A percentile compares a stretch with the other conserved stretches of the same genome.
Evolutionary conservation across 2,888 invertebrate genomes (phyloP).

Genomic region (Macropis europaea): DNA sequence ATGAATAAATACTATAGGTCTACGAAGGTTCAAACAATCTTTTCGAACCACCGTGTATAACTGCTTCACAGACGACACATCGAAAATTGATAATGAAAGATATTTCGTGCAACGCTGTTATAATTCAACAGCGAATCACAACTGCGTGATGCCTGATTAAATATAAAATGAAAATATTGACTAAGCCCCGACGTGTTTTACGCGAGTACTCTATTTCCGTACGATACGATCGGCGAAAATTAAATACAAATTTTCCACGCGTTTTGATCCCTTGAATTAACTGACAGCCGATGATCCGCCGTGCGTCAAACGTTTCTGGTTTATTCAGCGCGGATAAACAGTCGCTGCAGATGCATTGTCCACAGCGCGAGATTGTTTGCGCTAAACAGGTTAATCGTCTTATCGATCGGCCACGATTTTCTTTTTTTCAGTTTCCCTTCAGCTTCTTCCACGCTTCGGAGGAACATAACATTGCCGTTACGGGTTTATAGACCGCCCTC

Average conservation of each 20-base stretch:
- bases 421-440: neutral
- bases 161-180: neutral
- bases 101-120: neutral
- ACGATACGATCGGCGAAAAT: neutral
- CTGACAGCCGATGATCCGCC: neutral
- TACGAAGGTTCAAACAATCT: too few relatives aligned
- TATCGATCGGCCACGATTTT: slow-evolving; percentile 28
- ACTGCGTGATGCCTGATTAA: too few relatives aligned
- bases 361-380: slow-evolving; percentile 37
- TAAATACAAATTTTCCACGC: neutral
- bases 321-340: neutral
- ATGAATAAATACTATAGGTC: too few relatives aligned
- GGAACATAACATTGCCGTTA: too few relatives aligned
- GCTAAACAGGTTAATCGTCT: slow-evolving; percentile 36
- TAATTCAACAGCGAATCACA: too few relatives aligned
- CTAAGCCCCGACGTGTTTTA: neutral
- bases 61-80: too few relatives aligned
- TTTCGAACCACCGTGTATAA: too few relatives aligned
- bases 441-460: neutral
- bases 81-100: too few relatives aligned
- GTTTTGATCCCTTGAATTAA: neutral
- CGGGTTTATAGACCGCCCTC: too few relatives aligned
- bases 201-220: neutral
- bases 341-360: slow-evolving; percentile 26
- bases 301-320: slow-evolving; percentile 1